Evolutionary conservation across 2,797 vertebrate genomes (phyloP).

Genomic region (Lacerta bilineata): DNA sequence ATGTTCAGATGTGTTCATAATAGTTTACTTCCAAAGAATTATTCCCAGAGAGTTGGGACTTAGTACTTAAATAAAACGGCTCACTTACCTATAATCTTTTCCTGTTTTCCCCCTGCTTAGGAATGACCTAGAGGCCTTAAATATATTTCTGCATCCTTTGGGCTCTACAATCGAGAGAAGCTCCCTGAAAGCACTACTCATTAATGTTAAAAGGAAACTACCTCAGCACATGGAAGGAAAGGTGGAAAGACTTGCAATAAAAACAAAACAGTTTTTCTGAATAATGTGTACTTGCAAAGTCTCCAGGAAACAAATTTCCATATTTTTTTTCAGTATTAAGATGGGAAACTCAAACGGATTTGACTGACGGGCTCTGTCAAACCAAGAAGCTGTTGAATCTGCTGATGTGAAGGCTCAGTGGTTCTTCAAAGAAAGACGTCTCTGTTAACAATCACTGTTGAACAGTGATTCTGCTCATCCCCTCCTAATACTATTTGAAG

Average conservation of each 20-base stretch:
- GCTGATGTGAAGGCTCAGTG: constrained; percentile 70
- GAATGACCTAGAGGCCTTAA: constrained; percentile 99
- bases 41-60: constrained; percentile 35
- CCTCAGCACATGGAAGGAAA: constrained; percentile 90
- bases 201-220: constrained; percentile 91
- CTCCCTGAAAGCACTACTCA: constrained; percentile 87
- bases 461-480: constrained; percentile 83
- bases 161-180: constrained; percentile 82
- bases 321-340: constrained; percentile 66
- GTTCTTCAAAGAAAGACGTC: constrained; percentile 76
- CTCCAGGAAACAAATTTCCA: constrained; percentile 70
- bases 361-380: constrained; percentile 95
- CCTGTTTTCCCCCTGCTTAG: constrained; percentile 82
- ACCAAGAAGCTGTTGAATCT: constrained; percentile 71
- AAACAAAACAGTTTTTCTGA: constrained; percentile 71
- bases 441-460: constrained; percentile 88
- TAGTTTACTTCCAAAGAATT: not conserved
- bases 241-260: constrained; percentile 82
- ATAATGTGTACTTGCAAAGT: constrained; percentile 69
- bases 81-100: constrained; percentile 74
- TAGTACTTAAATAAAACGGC: constrained; percentile 67
- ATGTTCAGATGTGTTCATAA: not conserved
- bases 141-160: constrained; percentile 88
- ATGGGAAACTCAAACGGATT: constrained; percentile 80
- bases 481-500: constrained; percentile 72